Percentiles rank a stretch among this genome's conserved stretches.
phyloP scores from a whole-genome alignment of 2,888 invertebrate species.

The Norana najaformis region DNA sequence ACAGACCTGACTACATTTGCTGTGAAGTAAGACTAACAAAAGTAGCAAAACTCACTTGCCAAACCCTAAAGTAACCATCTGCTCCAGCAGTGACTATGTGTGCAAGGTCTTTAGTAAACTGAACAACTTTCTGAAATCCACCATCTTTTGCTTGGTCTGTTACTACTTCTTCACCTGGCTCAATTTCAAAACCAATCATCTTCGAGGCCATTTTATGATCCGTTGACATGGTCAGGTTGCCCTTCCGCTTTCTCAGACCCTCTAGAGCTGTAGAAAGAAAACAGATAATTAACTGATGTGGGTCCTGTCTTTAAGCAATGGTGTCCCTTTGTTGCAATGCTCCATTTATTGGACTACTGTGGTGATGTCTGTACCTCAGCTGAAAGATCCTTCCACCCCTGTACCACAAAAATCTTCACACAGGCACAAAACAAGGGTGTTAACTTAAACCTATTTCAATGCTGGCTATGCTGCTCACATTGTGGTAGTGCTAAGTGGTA shows the following conservation, averaged over 20 bases:
- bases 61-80: slow-evolving; percentile 83
- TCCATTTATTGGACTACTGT: not conserved
- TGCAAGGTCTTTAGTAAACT: slow-evolving; percentile 76
- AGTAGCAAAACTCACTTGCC: slow-evolving; percentile 67
- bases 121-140: slow-evolving; percentile 83
- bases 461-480: too few species aligned
- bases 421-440: too few species aligned
- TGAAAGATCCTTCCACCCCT: too few species aligned
- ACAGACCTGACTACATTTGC: not conserved
- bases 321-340: too few species aligned
- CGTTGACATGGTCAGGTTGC: slow-evolving; percentile 40
- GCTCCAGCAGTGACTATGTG: slow-evolving; percentile 88
- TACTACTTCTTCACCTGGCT: slow-evolving; percentile 53
- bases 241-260: slow-evolving; percentile 46
- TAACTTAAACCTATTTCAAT: too few species aligned
- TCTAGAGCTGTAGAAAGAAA: slow-evolving; percentile 37
- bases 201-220: slow-evolving; percentile 47
- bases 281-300: not conserved
- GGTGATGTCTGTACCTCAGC: too few species aligned
- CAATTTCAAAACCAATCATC: slow-evolving; percentile 59
- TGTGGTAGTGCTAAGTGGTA: too few species aligned
- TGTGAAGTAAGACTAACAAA: not conserved
- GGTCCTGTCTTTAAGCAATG: not conserved
- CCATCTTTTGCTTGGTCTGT: slow-evolving; percentile 69
- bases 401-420: too few species aligned